A percentile compares a stretch with the other conserved stretches of the same genome.
Conservation (phyloP, 2,113 vertebrate species). For the Ammodytes dubius region DNA sequence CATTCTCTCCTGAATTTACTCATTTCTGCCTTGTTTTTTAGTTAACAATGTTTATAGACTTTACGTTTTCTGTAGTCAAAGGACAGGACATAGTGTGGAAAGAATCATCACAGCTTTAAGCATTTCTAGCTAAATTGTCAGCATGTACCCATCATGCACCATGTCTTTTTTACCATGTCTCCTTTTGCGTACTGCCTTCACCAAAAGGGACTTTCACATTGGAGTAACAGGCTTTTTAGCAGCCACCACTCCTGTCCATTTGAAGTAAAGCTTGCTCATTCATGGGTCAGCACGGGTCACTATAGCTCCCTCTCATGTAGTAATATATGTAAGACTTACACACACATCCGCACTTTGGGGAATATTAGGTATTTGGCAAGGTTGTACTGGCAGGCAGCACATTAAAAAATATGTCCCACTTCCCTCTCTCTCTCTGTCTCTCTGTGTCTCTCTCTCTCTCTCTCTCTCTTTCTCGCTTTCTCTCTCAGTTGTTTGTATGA, state of each 20-base stretch:
- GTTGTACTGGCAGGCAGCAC: conserved; percentile 52
- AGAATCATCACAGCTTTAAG: conserved; percentile 14
- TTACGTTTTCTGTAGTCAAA: background rate
- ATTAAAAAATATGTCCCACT: conserved; percentile 64
- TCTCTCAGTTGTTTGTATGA: conserved; percentile 57
- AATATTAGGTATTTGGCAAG: conserved; percentile 56
- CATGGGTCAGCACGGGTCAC: conserved; percentile 47
- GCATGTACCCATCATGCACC: conserved; percentile 7
- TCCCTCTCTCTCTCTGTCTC: conserved; percentile 18
- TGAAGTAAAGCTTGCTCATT: conserved; percentile 37
- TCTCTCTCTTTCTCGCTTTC: background rate
- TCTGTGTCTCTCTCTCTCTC: conserved; percentile 35
- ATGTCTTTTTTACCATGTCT: conserved; percentile 29
- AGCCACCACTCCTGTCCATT: conserved; percentile 35
- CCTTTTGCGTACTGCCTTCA: conserved; percentile 33
- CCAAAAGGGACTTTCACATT: conserved; percentile 24
- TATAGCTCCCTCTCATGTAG: conserved; percentile 22
- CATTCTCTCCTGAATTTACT: conserved; percentile 10
- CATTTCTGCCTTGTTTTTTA: conserved; percentile 23
- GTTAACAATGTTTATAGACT: conserved; percentile 23
- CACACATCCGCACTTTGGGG: conserved; percentile 42
- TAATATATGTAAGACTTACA: conserved; percentile 24
- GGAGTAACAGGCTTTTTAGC: conserved; percentile 48
- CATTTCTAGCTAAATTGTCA: conserved; percentile 38
- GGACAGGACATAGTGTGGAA: background rate